Evolutionary conservation across 2,888 invertebrate genomes (phyloP), one percentile per base, ranked within the genome.

Genomic region (Chirona hameri): DNA sequence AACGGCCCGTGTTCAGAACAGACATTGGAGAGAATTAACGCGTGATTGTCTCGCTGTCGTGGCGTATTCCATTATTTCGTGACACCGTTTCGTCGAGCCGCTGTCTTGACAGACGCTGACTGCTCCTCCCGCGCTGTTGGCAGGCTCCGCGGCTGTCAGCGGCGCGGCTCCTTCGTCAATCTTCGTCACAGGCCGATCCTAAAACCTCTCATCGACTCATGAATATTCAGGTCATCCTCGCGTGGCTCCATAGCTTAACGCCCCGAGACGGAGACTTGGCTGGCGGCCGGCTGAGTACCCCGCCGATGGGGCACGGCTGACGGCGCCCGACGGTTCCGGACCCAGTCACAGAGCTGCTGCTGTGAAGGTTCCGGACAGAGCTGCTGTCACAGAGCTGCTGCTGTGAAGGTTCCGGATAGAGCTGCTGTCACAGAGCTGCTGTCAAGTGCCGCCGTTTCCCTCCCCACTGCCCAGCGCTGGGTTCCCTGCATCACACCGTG

Each of bases 181-280:
- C 76, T 76, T 76, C 76, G 76, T 76, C 76, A 76, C 76, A 9
- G 24, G 76, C 39, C 39, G 76, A 46, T 76, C 76, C 76, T 76
- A 46, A 76, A 76, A 76, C 76, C 76, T 76, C 76, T 76, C 39
- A 76, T 76, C 76, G 21, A 21, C 76, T 76, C 76, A 76, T 76
- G 76, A 39, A 76, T 76, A 76, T 76, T 76, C 76, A 76, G 76
- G 27, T 2, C 24, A 21, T 18, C 31, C 18, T 24, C 24, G 7
- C 39, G 0, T 4, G 39, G 39, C 76, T 76, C 39, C 76, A 46
- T 12, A 76, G 76, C 76, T 46, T 76, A 76, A 27, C 76, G 46
- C 24, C 76, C 31, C 7, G 24, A 15, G 60, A 9, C n/a, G 24
- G 60, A 60, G 60, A 60, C 18, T 57, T 39, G 39, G 52, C 52